Percentiles rank a stretch among this genome's conserved stretches.
Evolutionary conservation across 2,797 vertebrate genomes (phyloP).

Genomic region (Agapornis canus): DNA sequence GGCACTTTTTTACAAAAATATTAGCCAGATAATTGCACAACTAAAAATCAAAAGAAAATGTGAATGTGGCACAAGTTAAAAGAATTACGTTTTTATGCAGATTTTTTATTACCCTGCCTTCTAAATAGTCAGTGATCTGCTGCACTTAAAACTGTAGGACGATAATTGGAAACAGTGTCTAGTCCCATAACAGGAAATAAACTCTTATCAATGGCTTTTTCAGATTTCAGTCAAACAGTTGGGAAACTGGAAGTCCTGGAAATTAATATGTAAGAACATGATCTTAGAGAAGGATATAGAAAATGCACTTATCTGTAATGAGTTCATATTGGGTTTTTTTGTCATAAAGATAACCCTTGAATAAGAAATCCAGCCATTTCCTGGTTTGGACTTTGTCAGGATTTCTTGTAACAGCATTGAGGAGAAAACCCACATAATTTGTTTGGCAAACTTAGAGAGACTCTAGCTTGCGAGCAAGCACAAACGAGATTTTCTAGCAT

Average conservation of each 20-base stretch:
- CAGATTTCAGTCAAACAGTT: constrained; percentile 41
- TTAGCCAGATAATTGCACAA: neutral
- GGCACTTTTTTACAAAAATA: neutral
- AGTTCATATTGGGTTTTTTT: neutral
- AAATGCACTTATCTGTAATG: constrained; percentile 28
- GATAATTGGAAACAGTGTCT: constrained; percentile 46
- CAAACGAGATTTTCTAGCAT: constrained; percentile 29
- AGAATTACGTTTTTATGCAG: neutral
- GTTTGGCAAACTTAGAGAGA: neutral
- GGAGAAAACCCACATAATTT: constrained; percentile 8
- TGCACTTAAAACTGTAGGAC: constrained; percentile 26
- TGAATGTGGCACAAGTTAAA: neutral
- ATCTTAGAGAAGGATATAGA: neutral
- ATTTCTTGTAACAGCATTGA: constrained; percentile 40
- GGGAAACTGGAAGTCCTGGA: neutral
- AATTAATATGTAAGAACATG: constrained; percentile 18
- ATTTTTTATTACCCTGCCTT: neutral
- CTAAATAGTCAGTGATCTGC: constrained; percentile 29
- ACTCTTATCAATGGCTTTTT: constrained; percentile 63
- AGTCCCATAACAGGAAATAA: constrained; percentile 42
- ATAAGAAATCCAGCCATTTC: constrained; percentile 42
- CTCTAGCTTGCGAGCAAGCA: neutral
- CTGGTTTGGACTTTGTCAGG: constrained; percentile 24
- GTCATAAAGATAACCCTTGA: constrained; percentile 29
- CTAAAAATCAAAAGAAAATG: neutral